Percentiles rank a stretch among this genome's conserved stretches.
phyloP scores from a whole-genome alignment of 1,140 invertebrate species.

The Habropoda laboriosa region DNA sequence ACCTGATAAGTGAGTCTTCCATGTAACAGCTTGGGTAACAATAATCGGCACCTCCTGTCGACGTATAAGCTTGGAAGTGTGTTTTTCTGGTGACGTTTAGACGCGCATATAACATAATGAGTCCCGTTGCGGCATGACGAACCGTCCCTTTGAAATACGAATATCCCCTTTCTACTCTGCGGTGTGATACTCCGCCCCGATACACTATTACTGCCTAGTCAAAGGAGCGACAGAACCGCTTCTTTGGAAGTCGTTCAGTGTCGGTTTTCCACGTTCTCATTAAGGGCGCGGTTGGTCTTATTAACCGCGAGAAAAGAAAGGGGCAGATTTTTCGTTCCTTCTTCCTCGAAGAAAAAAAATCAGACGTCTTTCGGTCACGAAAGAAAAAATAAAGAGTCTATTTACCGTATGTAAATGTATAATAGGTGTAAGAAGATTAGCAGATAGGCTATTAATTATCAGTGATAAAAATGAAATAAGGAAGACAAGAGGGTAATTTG shows the following conservation, averaged over 20 bases:
- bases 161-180: constrained; percentile 52
- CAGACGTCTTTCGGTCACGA: not conserved
- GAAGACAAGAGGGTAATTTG: not conserved
- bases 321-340: not conserved
- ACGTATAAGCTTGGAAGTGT: not conserved
- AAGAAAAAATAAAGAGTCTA: no score
- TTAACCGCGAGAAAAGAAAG: constrained; percentile 21
- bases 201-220: constrained; percentile 62
- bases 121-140: constrained; percentile 51
- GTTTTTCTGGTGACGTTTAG: constrained; percentile 40
- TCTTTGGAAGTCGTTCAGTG: constrained; percentile 62
- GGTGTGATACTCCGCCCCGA: constrained; percentile 61
- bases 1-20: not conserved
- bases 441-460: no score
- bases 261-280: constrained; percentile 61
- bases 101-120: constrained; percentile 57
- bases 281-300: constrained; percentile 52
- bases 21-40: constrained; percentile 23
- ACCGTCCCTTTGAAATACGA: constrained; percentile 70
- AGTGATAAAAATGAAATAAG: no score
- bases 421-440: no score
- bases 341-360: not conserved
- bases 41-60: not conserved
- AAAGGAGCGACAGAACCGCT: constrained; percentile 55
- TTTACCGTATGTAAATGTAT: no score